These are phyloP conservation scores for Oreocharis arfaki DNA, from an alignment of 2,113 vertebrate genomes.

Conservation along the genomic window DNA sequence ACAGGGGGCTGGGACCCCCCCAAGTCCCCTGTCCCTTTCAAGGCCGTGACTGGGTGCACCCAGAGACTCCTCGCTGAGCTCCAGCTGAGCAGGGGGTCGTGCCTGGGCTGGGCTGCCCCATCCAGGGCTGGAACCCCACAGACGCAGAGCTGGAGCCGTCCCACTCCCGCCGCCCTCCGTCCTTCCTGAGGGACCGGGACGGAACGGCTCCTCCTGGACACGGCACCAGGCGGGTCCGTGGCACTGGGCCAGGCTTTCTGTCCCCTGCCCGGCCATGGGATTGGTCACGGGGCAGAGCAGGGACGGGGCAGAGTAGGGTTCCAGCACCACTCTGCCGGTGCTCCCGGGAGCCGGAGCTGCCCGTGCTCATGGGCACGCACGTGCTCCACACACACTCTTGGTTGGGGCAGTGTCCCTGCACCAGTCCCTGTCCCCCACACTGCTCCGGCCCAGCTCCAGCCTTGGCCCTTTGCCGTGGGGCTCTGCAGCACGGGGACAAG, in stretches of 20 bases:
- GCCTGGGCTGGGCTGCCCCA: background rate
- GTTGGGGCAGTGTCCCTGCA: background rate
- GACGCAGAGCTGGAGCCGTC: rapidly evolving
- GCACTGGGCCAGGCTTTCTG: background rate
- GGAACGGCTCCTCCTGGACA: background rate
- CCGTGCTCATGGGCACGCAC: background rate
- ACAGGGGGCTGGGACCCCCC: background rate
- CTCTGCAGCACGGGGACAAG: background rate
- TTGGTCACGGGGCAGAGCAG: background rate
- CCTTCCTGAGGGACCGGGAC: background rate
- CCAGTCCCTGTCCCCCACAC: background rate
- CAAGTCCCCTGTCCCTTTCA: rapidly evolving
- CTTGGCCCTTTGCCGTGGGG: background rate
- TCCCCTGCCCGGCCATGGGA: background rate
- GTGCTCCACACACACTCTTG: background rate
- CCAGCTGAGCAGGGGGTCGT: rapidly evolving
- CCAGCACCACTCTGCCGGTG: background rate
- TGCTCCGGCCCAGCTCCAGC: background rate
- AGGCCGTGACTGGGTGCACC: rapidly evolving
- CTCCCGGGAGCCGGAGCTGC: background rate
- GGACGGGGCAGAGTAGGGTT: background rate
- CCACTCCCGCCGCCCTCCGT: rapidly evolving
- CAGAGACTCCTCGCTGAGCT: background rate
- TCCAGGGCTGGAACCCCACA: no score
- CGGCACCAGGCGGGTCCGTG: rapidly evolving